These are phyloP conservation scores for Opisthograptis luteolata DNA, from an alignment of 2,888 invertebrate genomes.

Conservation along the genomic window DNA sequence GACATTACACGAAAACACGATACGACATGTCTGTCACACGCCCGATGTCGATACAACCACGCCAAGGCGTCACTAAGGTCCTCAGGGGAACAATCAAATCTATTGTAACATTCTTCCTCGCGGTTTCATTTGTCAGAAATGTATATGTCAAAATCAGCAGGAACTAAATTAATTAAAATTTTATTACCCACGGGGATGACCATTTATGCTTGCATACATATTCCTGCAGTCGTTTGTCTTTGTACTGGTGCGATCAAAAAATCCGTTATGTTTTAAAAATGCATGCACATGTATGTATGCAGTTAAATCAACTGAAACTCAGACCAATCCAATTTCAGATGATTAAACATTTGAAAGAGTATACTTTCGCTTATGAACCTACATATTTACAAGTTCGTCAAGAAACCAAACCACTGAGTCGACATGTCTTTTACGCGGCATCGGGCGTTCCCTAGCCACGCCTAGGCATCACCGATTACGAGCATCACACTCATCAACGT, in stretches of 20 bases:
- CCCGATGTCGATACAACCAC: constrained; percentile 24
- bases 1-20: no score
- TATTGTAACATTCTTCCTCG: no score
- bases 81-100: background rate
- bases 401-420: background rate
- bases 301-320: no score
- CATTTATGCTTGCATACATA: no score
- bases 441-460: constrained; percentile 1
- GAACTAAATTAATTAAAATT: no score
- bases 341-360: no score
- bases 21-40: background rate
- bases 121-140: background rate
- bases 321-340: no score
- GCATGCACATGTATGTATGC: no score
- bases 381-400: background rate
- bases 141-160: background rate
- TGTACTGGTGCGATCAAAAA: no score
- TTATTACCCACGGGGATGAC: no score
- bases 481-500: no score
- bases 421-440: background rate
- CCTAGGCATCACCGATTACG: background rate
- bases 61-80: constrained; percentile 27
- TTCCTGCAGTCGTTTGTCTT: background rate
- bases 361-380: background rate
- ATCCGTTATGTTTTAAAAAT: no score